Conservation (phyloP, 2,797 vertebrate species). For the Poeciliopsis turneri region DNA sequence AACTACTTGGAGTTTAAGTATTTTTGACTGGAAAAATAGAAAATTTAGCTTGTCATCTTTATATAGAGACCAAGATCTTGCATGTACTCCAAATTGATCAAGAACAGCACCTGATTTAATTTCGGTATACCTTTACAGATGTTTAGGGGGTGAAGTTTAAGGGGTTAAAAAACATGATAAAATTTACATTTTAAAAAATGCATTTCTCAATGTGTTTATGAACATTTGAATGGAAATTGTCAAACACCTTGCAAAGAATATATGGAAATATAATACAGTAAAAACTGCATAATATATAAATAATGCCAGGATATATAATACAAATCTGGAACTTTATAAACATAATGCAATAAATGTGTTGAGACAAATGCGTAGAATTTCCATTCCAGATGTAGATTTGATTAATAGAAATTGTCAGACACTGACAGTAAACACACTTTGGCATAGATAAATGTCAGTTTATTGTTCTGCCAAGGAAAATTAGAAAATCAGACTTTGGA, state of each 20-base stretch:
- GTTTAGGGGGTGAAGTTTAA: no score
- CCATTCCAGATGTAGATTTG: not conserved
- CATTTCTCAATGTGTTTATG: not conserved
- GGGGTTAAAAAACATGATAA: no score
- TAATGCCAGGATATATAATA: not conserved
- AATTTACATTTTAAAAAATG: not conserved
- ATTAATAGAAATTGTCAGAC: not conserved
- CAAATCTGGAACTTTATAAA: not conserved
- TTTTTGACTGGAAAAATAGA: no score
- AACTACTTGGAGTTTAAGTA: no score
- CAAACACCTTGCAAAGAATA: not conserved
- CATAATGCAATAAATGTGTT: not conserved
- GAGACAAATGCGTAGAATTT: not conserved
- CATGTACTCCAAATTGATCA: no score
- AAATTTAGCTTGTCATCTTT: no score
- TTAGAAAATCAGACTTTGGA: not conserved
- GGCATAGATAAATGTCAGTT: not conserved
- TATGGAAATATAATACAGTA: not conserved
- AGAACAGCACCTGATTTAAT: no score
- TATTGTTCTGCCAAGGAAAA: not conserved
- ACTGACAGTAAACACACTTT: not conserved
- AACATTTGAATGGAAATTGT: not conserved
- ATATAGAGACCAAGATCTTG: no score
- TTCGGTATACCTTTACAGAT: no score
- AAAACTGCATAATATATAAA: not conserved